Conservation (phyloP, 1,140 invertebrate species). For the Choristoneura fumiferana region DNA sequence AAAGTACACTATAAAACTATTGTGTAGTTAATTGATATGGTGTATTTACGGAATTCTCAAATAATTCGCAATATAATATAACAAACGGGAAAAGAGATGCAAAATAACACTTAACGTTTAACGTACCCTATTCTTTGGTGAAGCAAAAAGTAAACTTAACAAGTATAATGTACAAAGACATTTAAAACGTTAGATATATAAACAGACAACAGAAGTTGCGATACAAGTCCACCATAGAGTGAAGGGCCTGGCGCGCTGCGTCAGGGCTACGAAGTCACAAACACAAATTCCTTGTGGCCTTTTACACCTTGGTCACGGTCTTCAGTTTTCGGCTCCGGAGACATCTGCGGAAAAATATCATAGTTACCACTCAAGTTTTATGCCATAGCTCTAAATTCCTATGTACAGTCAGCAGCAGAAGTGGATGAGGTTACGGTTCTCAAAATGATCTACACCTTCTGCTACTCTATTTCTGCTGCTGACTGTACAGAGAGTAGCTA, state of each 20-base stretch:
- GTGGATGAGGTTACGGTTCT: too few species aligned
- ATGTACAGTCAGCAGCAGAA: too few species aligned
- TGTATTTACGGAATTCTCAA: conserved; percentile 3
- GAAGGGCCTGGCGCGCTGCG: conserved; percentile 3
- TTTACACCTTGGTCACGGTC: conserved; percentile 67
- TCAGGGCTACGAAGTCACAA: conserved; percentile 20
- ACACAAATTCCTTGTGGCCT: conserved; percentile 12
- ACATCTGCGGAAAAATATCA: conserved; percentile 42
- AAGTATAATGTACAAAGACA: conserved; percentile 4
- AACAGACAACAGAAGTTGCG: conserved; percentile 11
- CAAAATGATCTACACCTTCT: too few species aligned
- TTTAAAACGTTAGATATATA: not conserved
- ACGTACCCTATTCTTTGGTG: conserved; percentile 8
- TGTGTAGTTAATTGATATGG: conserved; percentile 6
- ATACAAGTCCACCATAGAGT: not conserved
- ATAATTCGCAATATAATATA: not conserved
- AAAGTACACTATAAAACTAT: not conserved
- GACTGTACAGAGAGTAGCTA: too few species aligned
- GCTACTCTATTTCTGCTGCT: too few species aligned
- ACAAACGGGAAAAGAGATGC: not conserved
- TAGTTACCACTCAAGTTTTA: not conserved
- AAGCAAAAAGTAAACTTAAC: conserved; percentile 15
- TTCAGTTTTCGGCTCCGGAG: conserved; percentile 62
- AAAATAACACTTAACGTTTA: conserved; percentile 9
- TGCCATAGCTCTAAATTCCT: too few species aligned